Conservation (phyloP, 92 coral and sea anemone genomes). For the Paramuricea clavata region DNA sequence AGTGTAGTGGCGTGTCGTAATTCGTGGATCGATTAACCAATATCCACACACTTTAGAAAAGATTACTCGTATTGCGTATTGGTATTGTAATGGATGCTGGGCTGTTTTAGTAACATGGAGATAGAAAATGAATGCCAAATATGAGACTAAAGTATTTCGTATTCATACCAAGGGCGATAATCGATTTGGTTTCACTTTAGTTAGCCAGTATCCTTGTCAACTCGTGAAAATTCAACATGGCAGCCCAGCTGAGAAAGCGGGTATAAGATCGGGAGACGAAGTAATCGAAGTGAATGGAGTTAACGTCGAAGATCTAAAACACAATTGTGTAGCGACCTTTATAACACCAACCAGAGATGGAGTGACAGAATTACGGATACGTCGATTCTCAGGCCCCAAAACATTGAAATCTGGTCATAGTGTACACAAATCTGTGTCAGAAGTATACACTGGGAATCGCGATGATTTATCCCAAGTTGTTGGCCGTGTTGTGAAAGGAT, state of each 20-base stretch:
- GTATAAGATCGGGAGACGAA: slow-evolving; percentile 91
- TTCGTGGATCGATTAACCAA: neutral
- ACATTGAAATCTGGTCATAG: slow-evolving; percentile 18
- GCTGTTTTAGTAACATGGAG: slow-evolving; percentile 6
- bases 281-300: slow-evolving; percentile 85
- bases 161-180: slow-evolving; percentile 26
- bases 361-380: slow-evolving; percentile 76
- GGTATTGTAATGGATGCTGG: neutral
- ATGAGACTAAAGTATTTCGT: slow-evolving; percentile 34
- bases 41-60: neutral
- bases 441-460: slow-evolving; percentile 63
- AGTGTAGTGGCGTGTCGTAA: slow-evolving; percentile 16
- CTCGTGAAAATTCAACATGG: slow-evolving; percentile 90
- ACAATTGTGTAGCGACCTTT: slow-evolving; percentile 90
- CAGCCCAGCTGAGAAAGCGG: slow-evolving; percentile 93
- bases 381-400: slow-evolving; percentile 48
- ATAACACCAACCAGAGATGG: slow-evolving; percentile 86
- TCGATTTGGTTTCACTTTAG: slow-evolving; percentile 91
- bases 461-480: slow-evolving; percentile 82
- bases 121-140: slow-evolving; percentile 28
- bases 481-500: slow-evolving; percentile 93
- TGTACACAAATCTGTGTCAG: slow-evolving; percentile 50
- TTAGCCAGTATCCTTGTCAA: slow-evolving; percentile 96
- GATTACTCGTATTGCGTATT: neutral
- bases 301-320: slow-evolving; percentile 80